Evolutionary conservation across 1,140 invertebrate species (phyloP), one percentile per base, ranked within the genome.

Genomic region (Heliothis virescens): DNA sequence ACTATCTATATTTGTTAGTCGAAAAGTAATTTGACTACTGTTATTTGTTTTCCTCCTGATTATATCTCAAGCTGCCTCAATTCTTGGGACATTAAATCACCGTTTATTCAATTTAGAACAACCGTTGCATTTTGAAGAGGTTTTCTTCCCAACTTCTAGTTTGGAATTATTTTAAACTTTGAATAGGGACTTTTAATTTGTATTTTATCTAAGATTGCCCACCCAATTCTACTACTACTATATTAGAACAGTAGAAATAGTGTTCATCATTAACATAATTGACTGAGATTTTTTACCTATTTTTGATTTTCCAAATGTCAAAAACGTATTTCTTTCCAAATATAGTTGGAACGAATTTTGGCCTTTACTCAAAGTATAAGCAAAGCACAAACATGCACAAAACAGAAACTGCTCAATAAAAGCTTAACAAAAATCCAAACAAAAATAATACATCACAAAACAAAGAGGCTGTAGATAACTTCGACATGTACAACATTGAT

Each of bases 371-470:
- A 41, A 63, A 34, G 67, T n/a, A 57, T 74, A 88, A 82, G 57
- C 59, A 83, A 79, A 79, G 74, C 69, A 52, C 48, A 71, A 73
- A 86, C 74, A 79, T 79, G 78, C 62, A 77, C 62, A 82, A 82
- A 77, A 77, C 29, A 52, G 4, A 79, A 47, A 57, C 75, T 50
- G 62, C 10, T 15, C 4, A 21, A 63, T 15, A 52, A 41, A 78
- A 65, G 65, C 29, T 63, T 47, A 59, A 63, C 26, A 26, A 63
- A 63, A 63, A 18, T 52, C 50, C 55, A 75, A 79, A 55, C 48
- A 79, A 82, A 79, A 82, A 79, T 79, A 79, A 82, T 69, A 82
- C 80, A 69, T 79, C 80, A 79, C 77, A 75, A 34, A n/a, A 50
- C 41, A 79, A 79, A 69, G 16, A 77, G 26, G 18, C 65, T 72